Base-by-base conservation (phyloP, 2,113 vertebrate genomes). In the Anolis carolinensis region DNA sequence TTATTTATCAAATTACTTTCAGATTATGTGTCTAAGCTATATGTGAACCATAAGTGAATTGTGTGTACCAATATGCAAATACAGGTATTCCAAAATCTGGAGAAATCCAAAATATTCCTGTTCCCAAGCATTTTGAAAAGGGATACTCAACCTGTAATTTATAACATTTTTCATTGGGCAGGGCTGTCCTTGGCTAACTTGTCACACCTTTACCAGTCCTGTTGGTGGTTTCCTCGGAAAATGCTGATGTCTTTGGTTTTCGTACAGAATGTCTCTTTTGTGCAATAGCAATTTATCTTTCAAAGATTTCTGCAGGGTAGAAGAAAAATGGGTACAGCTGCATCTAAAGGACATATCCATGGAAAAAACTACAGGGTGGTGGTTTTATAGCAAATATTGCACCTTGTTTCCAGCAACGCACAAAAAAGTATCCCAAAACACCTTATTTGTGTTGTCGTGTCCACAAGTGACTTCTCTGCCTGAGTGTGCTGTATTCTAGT, bases 281-380 rank as follows among this genome's bases (percentile, higher is more conserved):
- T 81, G n/a, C n/a, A 75, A 65, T 75, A 48, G 71, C 44, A 75
- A 44, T 86, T 86, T 86, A 70, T 86, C 59, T 75, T 81, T n/a
- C 59, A 67, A 81, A 70, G 59, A 16, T 16, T 81, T 5, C 1
- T 7, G 21, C 39, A n/a, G 55, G 70, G 55, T 70, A 65, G n/a
- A 18, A 86, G 71, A 62, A 85, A 70, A 86, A 67, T 75, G 39
- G 85, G 70, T 71, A 81, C 85, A 81, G 44, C 71, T 81, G 59
- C 52, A 23, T 30, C 76, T 79, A 36, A 86, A 80, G 52, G 68
- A 79, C 77, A 86, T 86, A 68, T 11, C 78, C 68, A 72, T 77
- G 68, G 68, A 80, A 80, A 55, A 63, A 63, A 73, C 39, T 80
- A 14, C 10, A 21, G 23, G 74, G 68, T 52, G 20, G 52, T 63